Evolutionary conservation across 2,797 vertebrate genomes (phyloP).

Genomic region (Thunnus albacares): DNA sequence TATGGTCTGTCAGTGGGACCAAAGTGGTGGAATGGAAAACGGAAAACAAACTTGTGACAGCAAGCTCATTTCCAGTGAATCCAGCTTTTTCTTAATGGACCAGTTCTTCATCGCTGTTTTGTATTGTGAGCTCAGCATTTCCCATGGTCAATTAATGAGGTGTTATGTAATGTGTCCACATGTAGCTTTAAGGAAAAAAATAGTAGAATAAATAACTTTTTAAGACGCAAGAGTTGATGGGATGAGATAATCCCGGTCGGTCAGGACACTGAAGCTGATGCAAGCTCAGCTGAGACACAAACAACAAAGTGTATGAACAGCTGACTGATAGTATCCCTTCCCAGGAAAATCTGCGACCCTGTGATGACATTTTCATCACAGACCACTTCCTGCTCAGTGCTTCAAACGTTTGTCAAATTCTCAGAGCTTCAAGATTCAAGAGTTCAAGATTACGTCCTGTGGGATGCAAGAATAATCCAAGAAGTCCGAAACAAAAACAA

Average conservation of each 20-base stretch:
- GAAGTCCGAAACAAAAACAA: slow-evolving; percentile 70
- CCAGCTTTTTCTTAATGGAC: no score
- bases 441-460: slow-evolving; percentile 38
- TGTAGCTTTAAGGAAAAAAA: neutral
- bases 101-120: no score
- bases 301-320: slow-evolving; percentile 74
- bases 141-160: neutral
- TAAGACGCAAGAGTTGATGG: neutral
- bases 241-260: neutral
- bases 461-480: slow-evolving; percentile 63
- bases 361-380: slow-evolving; percentile 62
- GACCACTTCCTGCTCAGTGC: slow-evolving; percentile 81
- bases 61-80: no score
- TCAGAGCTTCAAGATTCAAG: slow-evolving; percentile 9
- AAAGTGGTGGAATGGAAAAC: no score
- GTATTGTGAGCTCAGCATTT: no score
- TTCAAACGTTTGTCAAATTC: slow-evolving; percentile 61
- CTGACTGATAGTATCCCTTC: slow-evolving; percentile 78
- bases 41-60: no score
- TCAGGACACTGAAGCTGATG: slow-evolving; percentile 15
- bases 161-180: neutral
- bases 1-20: no score
- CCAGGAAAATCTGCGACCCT: slow-evolving; percentile 75
- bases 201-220: neutral
- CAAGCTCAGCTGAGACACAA: slow-evolving; percentile 49